Conservation (phyloP, 2,888 invertebrate genomes). For the Drosophila seclusa region DNA sequence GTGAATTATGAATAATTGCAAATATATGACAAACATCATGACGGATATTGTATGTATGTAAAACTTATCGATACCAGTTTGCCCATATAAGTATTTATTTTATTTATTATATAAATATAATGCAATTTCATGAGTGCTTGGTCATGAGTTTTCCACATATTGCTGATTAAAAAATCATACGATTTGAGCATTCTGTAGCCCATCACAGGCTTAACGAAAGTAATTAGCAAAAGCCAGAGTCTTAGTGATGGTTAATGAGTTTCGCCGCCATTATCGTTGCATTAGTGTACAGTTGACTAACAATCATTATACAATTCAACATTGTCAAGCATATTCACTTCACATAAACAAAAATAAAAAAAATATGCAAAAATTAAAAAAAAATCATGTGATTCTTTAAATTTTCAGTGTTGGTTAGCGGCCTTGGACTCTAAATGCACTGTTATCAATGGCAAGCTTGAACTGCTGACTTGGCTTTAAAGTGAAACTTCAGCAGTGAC, state of each 20-base stretch:
- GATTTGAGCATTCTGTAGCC: conserved; percentile 24
- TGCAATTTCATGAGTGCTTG: conserved; percentile 40
- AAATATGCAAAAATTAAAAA: neutral
- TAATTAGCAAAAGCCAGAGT: conserved; percentile 6
- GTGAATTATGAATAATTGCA: conserved; percentile 42
- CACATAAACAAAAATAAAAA: neutral
- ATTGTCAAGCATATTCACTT: neutral
- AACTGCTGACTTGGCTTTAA: conserved; percentile 39
- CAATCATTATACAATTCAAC: neutral
- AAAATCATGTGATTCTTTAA: neutral
- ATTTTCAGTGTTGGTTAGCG: neutral
- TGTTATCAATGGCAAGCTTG: conserved; percentile 33
- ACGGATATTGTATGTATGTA: conserved; percentile 13
- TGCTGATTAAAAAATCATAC: conserved; percentile 41
- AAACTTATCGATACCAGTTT: conserved; percentile 46
- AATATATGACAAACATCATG: conserved; percentile 20
- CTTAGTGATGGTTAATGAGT: conserved; percentile 19
- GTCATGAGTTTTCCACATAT: conserved; percentile 30
- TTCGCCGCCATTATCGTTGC: neutral
- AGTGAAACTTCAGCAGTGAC: conserved; percentile 31
- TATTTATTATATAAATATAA: conserved; percentile 9
- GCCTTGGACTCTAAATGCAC: conserved; percentile 12
- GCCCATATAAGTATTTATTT: conserved; percentile 7
- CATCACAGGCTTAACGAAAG: conserved; percentile 34
- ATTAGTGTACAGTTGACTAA: neutral